Base-by-base conservation (phyloP, 37 sponge, comb jelly and placozoan species). In the Tethya wilhelma region DNA sequence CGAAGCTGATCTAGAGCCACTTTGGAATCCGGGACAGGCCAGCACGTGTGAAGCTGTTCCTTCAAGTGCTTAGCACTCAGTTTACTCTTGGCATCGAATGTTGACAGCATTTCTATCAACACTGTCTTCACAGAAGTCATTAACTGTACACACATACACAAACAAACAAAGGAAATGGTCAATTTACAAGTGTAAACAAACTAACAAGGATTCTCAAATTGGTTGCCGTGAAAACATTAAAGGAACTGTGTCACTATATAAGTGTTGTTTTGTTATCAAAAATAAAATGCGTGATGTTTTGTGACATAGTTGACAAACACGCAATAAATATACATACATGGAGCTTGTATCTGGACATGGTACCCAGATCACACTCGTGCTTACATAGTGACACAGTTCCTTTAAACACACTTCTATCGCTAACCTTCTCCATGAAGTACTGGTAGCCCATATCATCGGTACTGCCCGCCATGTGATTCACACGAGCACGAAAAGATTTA, bases 81-180 rank as follows among this genome's bases (percentile, higher is more conserved):
- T 42, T 71, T 72, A 8, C 92, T 79, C 69, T 91, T 82, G 30
- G 79, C 73, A 17, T 91, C 83, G 64, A 91, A 92, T 23, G 71
- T 80, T 5, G 89, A 83, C 32, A 92, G 64, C 93, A 92, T 92
- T 78, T 92, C 93, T 1, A 80, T 55, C 33, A 92, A 44, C 0
- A 87, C 89, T 0, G 79, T 57, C 81, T 92, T 85, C 32, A 92
- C 59, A 30, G 89, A 75, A 8, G 79, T 25, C 93, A 92, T 92
- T 19, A 92, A 58, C 93, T 92, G 59, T 12, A 26, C 14, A 38
- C 25, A 49, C 0, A 44, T 28, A 69, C 25, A 26, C 5, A 26
- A 31, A 17, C 12, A 20, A 1, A 37, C 44, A n/a, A n/a, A n/a
- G n/a, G n/a, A n/a, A 49, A 49, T 49, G 53, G 53, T 49, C 53